These are phyloP conservation scores for Carassius gibelio DNA, from an alignment of 2,113 vertebrate species.

Conservation along the genomic window DNA sequence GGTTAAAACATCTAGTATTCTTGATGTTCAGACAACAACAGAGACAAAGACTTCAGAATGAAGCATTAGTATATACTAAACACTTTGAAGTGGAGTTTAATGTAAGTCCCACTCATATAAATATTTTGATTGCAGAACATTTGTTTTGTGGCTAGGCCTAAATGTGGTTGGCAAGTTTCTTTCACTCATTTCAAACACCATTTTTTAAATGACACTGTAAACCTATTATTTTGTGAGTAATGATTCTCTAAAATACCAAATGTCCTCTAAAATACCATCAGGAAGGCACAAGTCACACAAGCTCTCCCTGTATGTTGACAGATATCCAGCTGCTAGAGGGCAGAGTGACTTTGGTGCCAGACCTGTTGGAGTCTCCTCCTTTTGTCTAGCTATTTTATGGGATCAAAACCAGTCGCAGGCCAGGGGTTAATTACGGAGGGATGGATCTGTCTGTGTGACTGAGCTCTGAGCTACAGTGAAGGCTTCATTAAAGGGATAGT, in stretches of 20 bases:
- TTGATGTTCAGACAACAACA: background rate
- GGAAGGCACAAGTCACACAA: constrained; percentile 24
- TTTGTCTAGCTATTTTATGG: constrained; percentile 53
- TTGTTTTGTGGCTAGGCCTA: background rate
- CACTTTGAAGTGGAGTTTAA: too few species aligned
- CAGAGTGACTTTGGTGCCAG: constrained; percentile 66
- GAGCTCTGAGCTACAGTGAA: background rate
- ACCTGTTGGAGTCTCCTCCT: constrained; percentile 51
- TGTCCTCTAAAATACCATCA: constrained; percentile 31
- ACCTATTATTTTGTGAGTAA: too few species aligned
- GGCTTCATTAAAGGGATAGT: background rate
- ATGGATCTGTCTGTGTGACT: constrained; percentile 44
- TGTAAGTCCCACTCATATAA: too few species aligned
- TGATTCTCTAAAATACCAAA: background rate
- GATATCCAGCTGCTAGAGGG: constrained; percentile 18
- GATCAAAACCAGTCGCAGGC: constrained; percentile 65
- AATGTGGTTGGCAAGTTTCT: constrained; percentile 4
- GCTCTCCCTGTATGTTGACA: background rate
- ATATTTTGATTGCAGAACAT: background rate
- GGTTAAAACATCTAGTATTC: background rate
- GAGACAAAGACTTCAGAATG: background rate
- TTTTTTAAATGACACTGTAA: background rate
- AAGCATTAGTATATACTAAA: background rate
- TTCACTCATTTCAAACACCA: constrained; percentile 3
- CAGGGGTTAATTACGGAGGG: constrained; percentile 61